These are phyloP conservation scores for Bombyx mori DNA, from an alignment of 1,140 invertebrate species.

Conservation along the genomic window DNA sequence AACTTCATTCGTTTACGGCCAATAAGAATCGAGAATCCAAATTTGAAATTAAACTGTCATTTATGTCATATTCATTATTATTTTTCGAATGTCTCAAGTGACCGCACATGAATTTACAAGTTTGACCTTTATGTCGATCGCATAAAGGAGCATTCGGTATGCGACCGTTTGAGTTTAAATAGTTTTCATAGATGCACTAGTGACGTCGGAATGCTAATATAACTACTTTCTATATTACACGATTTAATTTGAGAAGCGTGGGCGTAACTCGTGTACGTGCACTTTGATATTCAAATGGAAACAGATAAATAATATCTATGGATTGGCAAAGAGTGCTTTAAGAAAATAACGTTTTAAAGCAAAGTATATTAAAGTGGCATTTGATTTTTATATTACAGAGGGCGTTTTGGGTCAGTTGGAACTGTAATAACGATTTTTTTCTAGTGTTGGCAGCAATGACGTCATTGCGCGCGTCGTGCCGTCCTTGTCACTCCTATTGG, in stretches of 20 bases:
- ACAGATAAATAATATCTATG: no score
- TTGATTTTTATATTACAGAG: no score
- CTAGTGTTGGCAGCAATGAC: no score
- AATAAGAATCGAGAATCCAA: slow-evolving; percentile 4
- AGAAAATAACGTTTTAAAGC: no score
- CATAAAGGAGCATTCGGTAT: neutral
- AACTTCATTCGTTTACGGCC: slow-evolving; percentile 3
- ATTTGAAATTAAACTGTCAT: slow-evolving; percentile 13
- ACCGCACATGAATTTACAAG: no score
- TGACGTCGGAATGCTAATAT: slow-evolving; percentile 9
- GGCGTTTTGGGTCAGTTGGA: no score
- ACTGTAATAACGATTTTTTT: no score
- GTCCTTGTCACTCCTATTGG: no score
- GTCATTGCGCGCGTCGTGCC: no score
- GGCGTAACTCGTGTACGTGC: slow-evolving; percentile 5
- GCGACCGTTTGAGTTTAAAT: neutral
- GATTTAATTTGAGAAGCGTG: slow-evolving; percentile 4
- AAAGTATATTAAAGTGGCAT: no score
- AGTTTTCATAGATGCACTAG: slow-evolving; percentile 3
- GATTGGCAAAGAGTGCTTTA: no score
- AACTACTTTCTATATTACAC: slow-evolving; percentile 10
- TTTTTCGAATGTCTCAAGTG: neutral
- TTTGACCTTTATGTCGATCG: neutral
- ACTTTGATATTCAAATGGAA: neutral
- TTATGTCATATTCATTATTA: slow-evolving; percentile 4